Conservation (phyloP, 2,888 invertebrate genomes). For the Gasteruption jaculator region DNA sequence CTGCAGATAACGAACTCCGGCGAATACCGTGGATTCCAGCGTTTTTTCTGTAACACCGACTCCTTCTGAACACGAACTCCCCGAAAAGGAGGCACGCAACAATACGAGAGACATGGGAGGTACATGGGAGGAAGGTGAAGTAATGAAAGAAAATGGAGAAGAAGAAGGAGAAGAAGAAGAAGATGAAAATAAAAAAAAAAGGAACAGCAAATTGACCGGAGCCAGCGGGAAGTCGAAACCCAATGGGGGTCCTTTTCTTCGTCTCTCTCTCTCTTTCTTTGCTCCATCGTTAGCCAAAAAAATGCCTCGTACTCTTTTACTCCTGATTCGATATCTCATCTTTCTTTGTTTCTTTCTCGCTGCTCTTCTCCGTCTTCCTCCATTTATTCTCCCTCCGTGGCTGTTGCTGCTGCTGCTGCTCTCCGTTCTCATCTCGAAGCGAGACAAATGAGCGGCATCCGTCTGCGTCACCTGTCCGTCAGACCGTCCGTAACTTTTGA, state of each 20-base stretch:
- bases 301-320: conserved; percentile 32
- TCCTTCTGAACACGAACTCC: too few relatives aligned
- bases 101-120: too few relatives aligned
- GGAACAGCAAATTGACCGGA: conserved; percentile 40
- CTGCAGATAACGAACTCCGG: too few relatives aligned
- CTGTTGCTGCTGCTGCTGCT: conserved; percentile 16
- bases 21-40: too few relatives aligned
- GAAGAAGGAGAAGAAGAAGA: conserved; percentile 24
- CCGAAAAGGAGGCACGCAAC: too few relatives aligned
- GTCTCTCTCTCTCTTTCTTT: too few relatives aligned
- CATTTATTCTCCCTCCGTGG: conserved; percentile 20
- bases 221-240: conserved; percentile 40
- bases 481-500: conserved; percentile 44
- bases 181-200: conserved; percentile 31
- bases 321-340: conserved; percentile 15
- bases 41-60: too few relatives aligned
- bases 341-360: conserved; percentile 11
- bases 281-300: conserved; percentile 45
- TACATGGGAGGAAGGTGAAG: conserved; percentile 14
- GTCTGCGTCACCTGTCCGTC: conserved; percentile 52
- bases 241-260: conserved; percentile 42
- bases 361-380: conserved; percentile 11
- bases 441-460: conserved; percentile 52
- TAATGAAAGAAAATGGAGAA: conserved; percentile 17
- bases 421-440: conserved; percentile 45